Percentiles rank a stretch among this genome's conserved stretches.
Evolutionary conservation across 2,888 invertebrate genomes (phyloP).

Genomic region (Diplazon laetatorius): DNA sequence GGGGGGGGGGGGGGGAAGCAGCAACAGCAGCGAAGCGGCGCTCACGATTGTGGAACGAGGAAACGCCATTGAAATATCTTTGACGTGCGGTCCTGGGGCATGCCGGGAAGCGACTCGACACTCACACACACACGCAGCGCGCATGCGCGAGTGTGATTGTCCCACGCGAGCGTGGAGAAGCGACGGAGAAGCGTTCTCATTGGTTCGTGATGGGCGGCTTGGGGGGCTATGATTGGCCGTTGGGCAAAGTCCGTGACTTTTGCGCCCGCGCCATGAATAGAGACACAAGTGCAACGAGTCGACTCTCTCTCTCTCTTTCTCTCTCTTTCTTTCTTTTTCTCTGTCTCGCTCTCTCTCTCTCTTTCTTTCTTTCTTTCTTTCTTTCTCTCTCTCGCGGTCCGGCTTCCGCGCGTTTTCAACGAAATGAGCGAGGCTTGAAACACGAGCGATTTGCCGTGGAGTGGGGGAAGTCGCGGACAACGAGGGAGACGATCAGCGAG

Average conservation of each 20-base stretch:
- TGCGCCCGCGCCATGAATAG: slow-evolving; percentile 16
- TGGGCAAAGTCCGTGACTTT: slow-evolving; percentile 58
- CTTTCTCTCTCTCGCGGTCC: no score
- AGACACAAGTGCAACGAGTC: slow-evolving; percentile 74
- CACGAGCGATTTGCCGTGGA: neutral
- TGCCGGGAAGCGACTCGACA: neutral
- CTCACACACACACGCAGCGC: slow-evolving; percentile 1
- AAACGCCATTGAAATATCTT: slow-evolving; percentile 58
- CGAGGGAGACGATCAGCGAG: neutral
- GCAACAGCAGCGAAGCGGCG: slow-evolving; percentile 10
- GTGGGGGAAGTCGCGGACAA: slow-evolving; percentile 7
- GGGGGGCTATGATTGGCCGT: slow-evolving; percentile 72
- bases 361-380: no score
- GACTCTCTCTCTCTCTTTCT: slow-evolving; percentile 8
- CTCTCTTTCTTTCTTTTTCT: no score
- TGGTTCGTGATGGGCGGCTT: slow-evolving; percentile 80
- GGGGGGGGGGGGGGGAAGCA: no score
- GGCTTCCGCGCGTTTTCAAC: slow-evolving; percentile 21
- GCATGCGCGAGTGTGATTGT: no score
- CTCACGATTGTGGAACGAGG: slow-evolving; percentile 46
- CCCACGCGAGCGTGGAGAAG: slow-evolving; percentile 49
- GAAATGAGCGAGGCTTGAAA: slow-evolving; percentile 25
- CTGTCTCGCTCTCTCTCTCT: no score
- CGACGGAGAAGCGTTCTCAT: slow-evolving; percentile 68
- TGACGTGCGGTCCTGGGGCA: slow-evolving; percentile 1